These are phyloP conservation scores for Nudaria mundana DNA, from an alignment of 2,888 invertebrate genomes.

Conservation along the genomic window DNA sequence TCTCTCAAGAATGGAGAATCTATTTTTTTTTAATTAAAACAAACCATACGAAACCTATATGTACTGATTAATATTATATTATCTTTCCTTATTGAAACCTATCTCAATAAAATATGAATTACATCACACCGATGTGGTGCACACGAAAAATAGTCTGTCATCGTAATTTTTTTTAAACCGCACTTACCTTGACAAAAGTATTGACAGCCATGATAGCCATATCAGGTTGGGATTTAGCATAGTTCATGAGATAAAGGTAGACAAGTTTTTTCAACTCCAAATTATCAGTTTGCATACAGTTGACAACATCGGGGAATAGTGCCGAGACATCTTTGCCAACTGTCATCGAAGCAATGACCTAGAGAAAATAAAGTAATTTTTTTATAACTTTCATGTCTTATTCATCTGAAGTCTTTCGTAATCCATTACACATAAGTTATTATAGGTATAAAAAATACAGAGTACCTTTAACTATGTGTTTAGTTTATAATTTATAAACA, in stretches of 20 bases:
- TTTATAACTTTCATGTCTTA: no score
- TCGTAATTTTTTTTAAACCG: no score
- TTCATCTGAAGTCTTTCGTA: no score
- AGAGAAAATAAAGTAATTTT: slow-evolving; percentile 13
- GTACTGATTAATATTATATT: no score
- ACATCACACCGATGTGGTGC: slow-evolving; percentile 14
- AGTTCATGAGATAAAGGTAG: slow-evolving; percentile 99
- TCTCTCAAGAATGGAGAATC: no score
- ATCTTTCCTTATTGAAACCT: no score
- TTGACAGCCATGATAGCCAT: slow-evolving; percentile 99
- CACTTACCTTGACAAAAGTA: slow-evolving; percentile 97
- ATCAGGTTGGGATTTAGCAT: slow-evolving; percentile 99
- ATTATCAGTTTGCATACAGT: slow-evolving; percentile 99
- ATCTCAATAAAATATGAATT: slow-evolving; percentile 14
- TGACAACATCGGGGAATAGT: slow-evolving; percentile 99
- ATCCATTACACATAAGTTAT: no score
- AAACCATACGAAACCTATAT: no score
- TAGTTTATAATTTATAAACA: no score
- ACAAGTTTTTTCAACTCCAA: slow-evolving; percentile 99
- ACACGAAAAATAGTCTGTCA: neutral
- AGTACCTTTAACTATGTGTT: no score
- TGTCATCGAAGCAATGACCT: slow-evolving; percentile 99
- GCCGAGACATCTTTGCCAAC: slow-evolving; percentile 99
- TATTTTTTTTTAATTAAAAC: no score
- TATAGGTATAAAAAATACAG: no score